These are phyloP conservation scores for Nymphalis c-album DNA, from an alignment of 2,888 invertebrate genomes.

Conservation along the genomic window DNA sequence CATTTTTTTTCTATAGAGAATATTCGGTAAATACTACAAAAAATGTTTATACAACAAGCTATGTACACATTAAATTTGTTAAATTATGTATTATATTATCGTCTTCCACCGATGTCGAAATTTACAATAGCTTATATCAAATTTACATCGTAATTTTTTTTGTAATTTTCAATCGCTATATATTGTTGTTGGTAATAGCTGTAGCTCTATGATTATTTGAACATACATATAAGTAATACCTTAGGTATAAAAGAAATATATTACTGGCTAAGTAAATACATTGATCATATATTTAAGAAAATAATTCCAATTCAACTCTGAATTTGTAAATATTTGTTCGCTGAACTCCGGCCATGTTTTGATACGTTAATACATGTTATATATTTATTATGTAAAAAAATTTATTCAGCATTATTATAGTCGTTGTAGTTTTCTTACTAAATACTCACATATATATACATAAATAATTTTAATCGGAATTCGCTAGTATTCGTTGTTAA, in stretches of 20 bases:
- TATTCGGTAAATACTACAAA: conserved; percentile 18
- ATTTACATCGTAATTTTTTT: not conserved
- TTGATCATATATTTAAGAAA: not conserved
- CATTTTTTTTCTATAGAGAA: not conserved
- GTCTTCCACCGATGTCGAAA: not conserved
- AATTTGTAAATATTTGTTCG: conserved; percentile 3
- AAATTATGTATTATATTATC: no score
- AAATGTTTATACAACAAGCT: conserved; percentile 10
- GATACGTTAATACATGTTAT: not conserved
- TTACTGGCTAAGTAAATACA: conserved; percentile 5
- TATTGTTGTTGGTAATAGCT: not conserved
- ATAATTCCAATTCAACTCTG: conserved; percentile 5
- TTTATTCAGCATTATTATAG: conserved; percentile 1
- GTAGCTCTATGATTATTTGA: not conserved
- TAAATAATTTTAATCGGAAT: conserved; percentile 20
- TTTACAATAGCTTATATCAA: conserved; percentile 1
- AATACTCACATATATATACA: conserved; percentile 19
- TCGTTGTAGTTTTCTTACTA: conserved; percentile 28
- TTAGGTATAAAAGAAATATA: not conserved
- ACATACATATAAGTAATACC: not conserved
- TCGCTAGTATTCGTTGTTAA: conserved; percentile 32
- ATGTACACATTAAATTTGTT: conserved; percentile 7
- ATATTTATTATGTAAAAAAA: conserved; percentile 9
- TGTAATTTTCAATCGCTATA: not conserved
- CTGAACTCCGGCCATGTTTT: conserved; percentile 1